Conservation (phyloP, 2,888 invertebrate genomes). For the Ptychoptera albimana region DNA sequence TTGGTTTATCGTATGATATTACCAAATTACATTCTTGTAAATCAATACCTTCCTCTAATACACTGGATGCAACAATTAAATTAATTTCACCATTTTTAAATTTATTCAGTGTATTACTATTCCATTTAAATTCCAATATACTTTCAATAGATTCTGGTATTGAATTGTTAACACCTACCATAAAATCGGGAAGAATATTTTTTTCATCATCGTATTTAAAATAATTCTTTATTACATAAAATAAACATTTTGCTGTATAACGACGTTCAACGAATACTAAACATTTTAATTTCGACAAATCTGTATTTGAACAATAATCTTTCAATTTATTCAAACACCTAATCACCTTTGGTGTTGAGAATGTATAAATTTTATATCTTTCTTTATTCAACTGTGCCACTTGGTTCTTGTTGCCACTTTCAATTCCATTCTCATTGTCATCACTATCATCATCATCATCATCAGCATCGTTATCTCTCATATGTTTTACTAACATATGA, state of each 20-base stretch:
- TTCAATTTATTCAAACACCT: slow-evolving; percentile 44
- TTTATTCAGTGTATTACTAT: slow-evolving; percentile 27
- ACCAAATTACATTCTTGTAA: slow-evolving; percentile 69
- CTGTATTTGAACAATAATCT: slow-evolving; percentile 33
- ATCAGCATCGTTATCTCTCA: slow-evolving; percentile 29
- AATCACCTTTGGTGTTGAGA: slow-evolving; percentile 43
- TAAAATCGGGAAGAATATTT: slow-evolving; percentile 47
- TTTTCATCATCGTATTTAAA: slow-evolving; percentile 33
- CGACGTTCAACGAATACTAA: slow-evolving; percentile 31
- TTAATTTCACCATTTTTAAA: slow-evolving; percentile 45
- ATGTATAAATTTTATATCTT: no score
- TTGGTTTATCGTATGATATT: slow-evolving; percentile 52
- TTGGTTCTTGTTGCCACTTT: slow-evolving; percentile 2
- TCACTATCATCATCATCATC: slow-evolving; percentile 21
- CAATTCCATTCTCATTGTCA: slow-evolving; percentile 11
- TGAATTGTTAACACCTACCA: slow-evolving; percentile 39
- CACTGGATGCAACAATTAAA: slow-evolving; percentile 55
- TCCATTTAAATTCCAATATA: slow-evolving; percentile 20
- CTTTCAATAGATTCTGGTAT: slow-evolving; percentile 17
- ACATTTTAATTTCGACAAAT: slow-evolving; percentile 21
- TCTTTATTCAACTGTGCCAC: not conserved
- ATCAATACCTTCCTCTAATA: slow-evolving; percentile 84
- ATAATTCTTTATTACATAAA: slow-evolving; percentile 43
- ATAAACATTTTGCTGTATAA: slow-evolving; percentile 60
- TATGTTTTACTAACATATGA: slow-evolving; percentile 33